phyloP scores from a whole-genome alignment of 2,797 vertebrate genomes.

The Oreochromis grahami region DNA sequence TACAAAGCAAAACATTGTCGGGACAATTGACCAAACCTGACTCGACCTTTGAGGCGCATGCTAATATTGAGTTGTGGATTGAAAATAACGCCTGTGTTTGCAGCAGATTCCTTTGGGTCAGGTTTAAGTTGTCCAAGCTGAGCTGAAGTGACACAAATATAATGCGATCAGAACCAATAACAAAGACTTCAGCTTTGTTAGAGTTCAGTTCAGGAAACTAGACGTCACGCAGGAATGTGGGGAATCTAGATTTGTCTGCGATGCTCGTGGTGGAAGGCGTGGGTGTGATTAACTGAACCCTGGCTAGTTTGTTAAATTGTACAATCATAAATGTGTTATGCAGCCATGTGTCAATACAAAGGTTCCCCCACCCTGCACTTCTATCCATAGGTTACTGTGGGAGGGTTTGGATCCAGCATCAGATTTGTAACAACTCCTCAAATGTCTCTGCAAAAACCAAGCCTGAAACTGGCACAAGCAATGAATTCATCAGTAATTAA shows the following conservation, averaged over 20 bases:
- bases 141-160: not conserved
- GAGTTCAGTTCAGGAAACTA: not conserved
- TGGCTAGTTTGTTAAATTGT: not conserved
- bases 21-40: not conserved
- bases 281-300: not conserved
- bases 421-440: not conserved
- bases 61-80: not conserved
- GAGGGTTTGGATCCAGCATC: not conserved
- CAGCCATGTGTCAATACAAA: not conserved
- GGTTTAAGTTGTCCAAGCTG: not conserved
- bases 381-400: not conserved
- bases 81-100: not conserved
- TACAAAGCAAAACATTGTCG: not conserved
- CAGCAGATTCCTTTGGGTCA: not conserved
- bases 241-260: not conserved
- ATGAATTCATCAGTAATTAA: not conserved
- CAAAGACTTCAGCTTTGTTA: accelerated
- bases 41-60: not conserved
- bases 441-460: not conserved
- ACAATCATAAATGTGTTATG: not conserved
- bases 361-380: not conserved
- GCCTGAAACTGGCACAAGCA: not conserved
- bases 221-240: not conserved
- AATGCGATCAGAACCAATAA: not conserved
- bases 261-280: not conserved